These are phyloP conservation scores for Amblyornis subalaris DNA, from an alignment of 2,113 vertebrate species.

Conservation along the genomic window DNA sequence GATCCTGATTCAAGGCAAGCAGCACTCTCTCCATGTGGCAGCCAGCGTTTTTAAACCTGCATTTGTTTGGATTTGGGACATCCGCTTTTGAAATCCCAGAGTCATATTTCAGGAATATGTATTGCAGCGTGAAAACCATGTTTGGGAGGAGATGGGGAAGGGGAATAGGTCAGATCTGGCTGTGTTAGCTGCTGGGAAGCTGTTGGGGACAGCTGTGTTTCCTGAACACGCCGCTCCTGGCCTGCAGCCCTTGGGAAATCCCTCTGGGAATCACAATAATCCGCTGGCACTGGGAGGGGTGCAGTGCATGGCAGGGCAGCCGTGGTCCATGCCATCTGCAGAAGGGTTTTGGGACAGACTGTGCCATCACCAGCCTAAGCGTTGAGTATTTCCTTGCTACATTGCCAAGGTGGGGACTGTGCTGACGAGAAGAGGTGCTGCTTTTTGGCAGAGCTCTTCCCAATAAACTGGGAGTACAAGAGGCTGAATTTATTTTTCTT, in stretches of 20 bases:
- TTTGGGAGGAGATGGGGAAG: not conserved
- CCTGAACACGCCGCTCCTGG: accelerated
- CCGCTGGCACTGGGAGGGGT: not conserved
- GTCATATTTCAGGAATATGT: not conserved
- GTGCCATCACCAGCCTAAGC: not conserved
- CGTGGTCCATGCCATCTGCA: not conserved
- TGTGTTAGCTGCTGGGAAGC: not conserved
- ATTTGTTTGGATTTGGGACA: not conserved
- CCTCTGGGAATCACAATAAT: not conserved
- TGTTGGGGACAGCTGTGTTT: not conserved
- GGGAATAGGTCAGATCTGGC: not conserved
- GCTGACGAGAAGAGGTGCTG: not conserved
- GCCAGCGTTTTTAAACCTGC: not conserved
- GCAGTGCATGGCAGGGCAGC: not conserved
- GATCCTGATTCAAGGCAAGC: not conserved
- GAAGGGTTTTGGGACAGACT: not conserved
- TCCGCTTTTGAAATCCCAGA: not conserved
- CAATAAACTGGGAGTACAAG: not conserved
- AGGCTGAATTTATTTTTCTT: not conserved
- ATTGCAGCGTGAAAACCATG: not conserved
- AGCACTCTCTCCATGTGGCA: not conserved
- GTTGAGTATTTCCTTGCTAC: not conserved
- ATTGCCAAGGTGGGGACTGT: not conserved
- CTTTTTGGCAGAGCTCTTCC: conserved; percentile 25
- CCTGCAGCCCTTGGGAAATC: not conserved